Percentiles rank a stretch among this genome's conserved stretches.
Evolutionary conservation across 2,888 invertebrate species (phyloP).

Genomic region (Mantis religiosa): DNA sequence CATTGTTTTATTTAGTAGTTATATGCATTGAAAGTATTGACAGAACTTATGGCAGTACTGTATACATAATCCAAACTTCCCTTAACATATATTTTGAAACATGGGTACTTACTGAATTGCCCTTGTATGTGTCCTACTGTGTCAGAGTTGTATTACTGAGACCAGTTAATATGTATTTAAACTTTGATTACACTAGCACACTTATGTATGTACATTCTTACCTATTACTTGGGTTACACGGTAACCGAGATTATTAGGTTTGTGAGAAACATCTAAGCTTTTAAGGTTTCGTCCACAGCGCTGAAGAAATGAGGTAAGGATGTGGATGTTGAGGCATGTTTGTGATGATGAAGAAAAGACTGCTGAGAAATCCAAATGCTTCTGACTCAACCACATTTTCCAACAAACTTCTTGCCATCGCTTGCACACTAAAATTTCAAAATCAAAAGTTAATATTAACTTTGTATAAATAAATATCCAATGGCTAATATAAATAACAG

Average conservation of each 20-base stretch:
- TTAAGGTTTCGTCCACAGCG: slow-evolving; percentile 49
- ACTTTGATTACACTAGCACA: too few species aligned
- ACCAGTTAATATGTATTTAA: too few species aligned
- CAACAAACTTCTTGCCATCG: slow-evolving; percentile 52
- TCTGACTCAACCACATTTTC: slow-evolving; percentile 49
- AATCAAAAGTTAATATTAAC: background rate
- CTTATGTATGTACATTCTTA: slow-evolving; percentile 40
- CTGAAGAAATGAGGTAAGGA: slow-evolving; percentile 50
- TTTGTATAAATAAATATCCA: background rate
- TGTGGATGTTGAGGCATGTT: slow-evolving; percentile 44
- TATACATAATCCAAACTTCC: too few species aligned
- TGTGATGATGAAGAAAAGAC: background rate
- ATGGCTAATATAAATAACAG: too few species aligned
- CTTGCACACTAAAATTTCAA: slow-evolving; percentile 47
- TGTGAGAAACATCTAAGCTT: slow-evolving; percentile 51
- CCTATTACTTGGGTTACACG: slow-evolving; percentile 54
- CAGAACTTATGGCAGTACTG: too few species aligned
- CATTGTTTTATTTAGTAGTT: too few species aligned
- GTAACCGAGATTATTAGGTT: slow-evolving; percentile 49
- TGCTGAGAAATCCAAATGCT: slow-evolving; percentile 37
- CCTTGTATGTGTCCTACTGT: too few species aligned
- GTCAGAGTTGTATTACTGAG: too few species aligned
- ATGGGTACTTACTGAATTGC: too few species aligned
- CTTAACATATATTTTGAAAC: too few species aligned
- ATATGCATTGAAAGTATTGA: too few species aligned